Evolutionary conservation across 2,888 invertebrate species (phyloP).

Genomic region (Blomia tropicalis): DNA sequence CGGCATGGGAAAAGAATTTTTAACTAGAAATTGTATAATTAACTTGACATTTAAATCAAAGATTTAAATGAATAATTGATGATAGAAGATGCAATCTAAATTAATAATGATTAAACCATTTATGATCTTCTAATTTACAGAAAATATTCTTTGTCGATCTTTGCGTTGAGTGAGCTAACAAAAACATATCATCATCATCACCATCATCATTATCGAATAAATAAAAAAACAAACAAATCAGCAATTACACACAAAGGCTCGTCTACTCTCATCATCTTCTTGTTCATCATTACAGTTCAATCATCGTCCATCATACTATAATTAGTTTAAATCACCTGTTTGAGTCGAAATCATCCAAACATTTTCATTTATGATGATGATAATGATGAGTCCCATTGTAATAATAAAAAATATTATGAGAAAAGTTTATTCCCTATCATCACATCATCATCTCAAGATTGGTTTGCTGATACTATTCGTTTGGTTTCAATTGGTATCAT

Average conservation of each 20-base stretch:
- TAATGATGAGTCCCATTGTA: neutral
- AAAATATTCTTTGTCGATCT: too few species aligned
- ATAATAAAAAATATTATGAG: neutral
- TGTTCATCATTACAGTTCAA: neutral
- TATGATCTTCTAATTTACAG: neutral
- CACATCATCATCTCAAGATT: constrained; percentile 6
- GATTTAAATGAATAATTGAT: constrained; percentile 10
- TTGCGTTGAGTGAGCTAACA: too few species aligned
- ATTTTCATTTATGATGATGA: too few species aligned
- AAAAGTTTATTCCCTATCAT: constrained; percentile 4
- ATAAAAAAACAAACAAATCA: neutral
- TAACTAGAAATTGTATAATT: too few species aligned
- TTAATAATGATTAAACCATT: constrained; percentile 1
- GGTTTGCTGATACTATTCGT: neutral
- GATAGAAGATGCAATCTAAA: constrained; percentile 2
- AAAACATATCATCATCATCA: too few species aligned
- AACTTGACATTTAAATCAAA: too few species aligned
- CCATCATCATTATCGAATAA: neutral
- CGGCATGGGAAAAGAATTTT: too few species aligned
- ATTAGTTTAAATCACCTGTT: too few species aligned
- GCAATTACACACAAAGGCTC: too few species aligned
- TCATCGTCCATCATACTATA: neutral
- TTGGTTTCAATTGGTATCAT: neutral
- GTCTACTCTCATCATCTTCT: neutral
- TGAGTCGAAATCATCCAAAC: too few species aligned